phyloP scores from a whole-genome alignment of 2,888 invertebrate species.

The Pammene aurita region DNA sequence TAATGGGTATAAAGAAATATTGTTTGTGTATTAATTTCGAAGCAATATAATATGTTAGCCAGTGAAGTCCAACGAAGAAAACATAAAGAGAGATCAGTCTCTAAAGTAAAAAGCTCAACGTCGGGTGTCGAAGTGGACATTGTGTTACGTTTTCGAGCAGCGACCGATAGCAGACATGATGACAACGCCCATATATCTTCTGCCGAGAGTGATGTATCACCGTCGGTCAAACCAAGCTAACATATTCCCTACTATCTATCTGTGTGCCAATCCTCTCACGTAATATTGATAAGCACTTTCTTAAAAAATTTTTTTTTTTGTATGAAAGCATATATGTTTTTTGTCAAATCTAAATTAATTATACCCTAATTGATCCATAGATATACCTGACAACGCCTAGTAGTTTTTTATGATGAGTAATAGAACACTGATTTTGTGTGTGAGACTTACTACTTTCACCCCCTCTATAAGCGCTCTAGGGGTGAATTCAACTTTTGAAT shows the following conservation, averaged over 20 bases:
- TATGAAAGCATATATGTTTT: too few species aligned
- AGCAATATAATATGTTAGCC: neutral
- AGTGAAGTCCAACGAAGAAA: slow-evolving; percentile 9
- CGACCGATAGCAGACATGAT: slow-evolving; percentile 56
- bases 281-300: too few species aligned
- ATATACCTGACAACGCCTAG: too few species aligned
- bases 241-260: slow-evolving; percentile 56
- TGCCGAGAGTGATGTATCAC: slow-evolving; percentile 64
- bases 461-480: too few species aligned
- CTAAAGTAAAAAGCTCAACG: slow-evolving; percentile 28
- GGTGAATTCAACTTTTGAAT: too few species aligned
- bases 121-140: slow-evolving; percentile 35
- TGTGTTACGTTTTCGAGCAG: slow-evolving; percentile 54
- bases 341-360: too few species aligned
- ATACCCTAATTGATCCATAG: too few species aligned
- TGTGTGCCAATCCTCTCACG: slow-evolving; percentile 34
- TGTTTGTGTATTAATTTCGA: neutral
- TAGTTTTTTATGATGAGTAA: too few species aligned
- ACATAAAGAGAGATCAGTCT: slow-evolving; percentile 10
- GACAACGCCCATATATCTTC: slow-evolving; percentile 67
- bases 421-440: too few species aligned
- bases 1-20: too few species aligned
- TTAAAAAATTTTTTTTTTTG: too few species aligned
- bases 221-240: slow-evolving; percentile 62
- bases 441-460: too few species aligned